Evolutionary conservation across 2,888 invertebrate genomes (phyloP), one percentile per base, ranked within the genome.

Genomic region (Lithophane semibrunnea): DNA sequence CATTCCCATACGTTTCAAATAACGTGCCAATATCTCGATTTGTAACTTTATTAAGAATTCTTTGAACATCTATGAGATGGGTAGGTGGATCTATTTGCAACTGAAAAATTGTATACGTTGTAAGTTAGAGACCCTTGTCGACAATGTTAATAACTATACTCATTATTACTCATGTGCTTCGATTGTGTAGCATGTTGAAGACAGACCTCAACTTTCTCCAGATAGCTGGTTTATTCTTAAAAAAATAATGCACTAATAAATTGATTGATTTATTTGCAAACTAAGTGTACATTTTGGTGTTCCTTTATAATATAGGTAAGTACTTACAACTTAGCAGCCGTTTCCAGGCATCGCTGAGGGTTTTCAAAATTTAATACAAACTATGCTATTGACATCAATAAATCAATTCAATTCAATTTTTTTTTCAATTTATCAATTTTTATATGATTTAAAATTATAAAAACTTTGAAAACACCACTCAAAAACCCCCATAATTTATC

Each of bases 41-140:
- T 63, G 75, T 66, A 29, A 79, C 86, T 71, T 73, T 86, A 85
- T 81, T 81, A 80, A 75, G 78, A 85, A 85, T 85, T 85, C 85
- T 76, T 85, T 78, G 86, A 80, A 77, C 68, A 21, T 24, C 18
- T 67, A 29, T 29, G 61, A n/a, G 29, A n/a, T 21, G 13, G 13
- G n/a, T n/a, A n/a, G 9, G 21, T n/a, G 13, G 56, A 44, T 68
- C 1, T 79, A 65, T 82, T 78, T 73, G 64, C 58, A 37, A 61
- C 67, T 63, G 68, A 54, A 73, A 77, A 69, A 58, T 49, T 64
- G 58, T 75, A 73, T 65, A 64, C 52, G 12, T 12, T 44, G 9
- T 44, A 13, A 61, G 47, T 44, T 42, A 42, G 72, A 3, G 29
- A 61, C 66, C 49, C 54, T 49, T 67, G 3, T 16, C 8, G n/a